Conservation (phyloP, 1,140 invertebrate species). For the Solen grandis region DNA sequence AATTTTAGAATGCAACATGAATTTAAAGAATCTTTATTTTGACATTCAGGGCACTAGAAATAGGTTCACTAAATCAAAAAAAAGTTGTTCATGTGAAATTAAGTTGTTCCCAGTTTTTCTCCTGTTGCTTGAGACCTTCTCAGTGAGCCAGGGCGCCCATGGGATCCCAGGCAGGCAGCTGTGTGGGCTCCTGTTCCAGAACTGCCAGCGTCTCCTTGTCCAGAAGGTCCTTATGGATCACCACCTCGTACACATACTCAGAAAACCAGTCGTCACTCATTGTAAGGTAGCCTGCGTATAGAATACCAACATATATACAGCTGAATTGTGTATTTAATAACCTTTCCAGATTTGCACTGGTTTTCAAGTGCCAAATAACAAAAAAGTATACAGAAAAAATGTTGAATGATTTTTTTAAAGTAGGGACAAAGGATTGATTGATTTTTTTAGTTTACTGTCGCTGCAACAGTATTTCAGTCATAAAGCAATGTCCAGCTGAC, state of each 20-base stretch:
- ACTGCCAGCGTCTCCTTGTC: conserved; percentile 88
- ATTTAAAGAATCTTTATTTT: no score
- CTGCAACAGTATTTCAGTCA: no score
- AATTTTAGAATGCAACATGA: no score
- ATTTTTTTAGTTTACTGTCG: no score
- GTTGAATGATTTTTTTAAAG: not conserved
- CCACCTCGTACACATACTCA: conserved; percentile 93
- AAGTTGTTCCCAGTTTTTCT: no score
- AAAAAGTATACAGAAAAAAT: not conserved
- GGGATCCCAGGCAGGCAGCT: conserved; percentile 95
- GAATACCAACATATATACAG: conserved; percentile 42
- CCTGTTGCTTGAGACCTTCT: no score
- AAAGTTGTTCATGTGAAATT: no score
- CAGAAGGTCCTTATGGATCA: conserved; percentile 92
- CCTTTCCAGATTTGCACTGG: not conserved
- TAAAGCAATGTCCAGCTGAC: no score
- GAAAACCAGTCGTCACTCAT: conserved; percentile 93
- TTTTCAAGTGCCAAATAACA: not conserved
- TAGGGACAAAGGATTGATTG: no score
- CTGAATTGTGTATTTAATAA: not conserved
- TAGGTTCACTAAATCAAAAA: no score
- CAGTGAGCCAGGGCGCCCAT: conserved; percentile 90
- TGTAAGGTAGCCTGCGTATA: conserved; percentile 86
- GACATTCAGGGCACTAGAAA: no score
- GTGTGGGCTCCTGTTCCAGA: conserved; percentile 87